These are phyloP conservation scores for Chironomus riparius DNA, from an alignment of 2,888 invertebrate genomes.

Conservation along the genomic window DNA sequence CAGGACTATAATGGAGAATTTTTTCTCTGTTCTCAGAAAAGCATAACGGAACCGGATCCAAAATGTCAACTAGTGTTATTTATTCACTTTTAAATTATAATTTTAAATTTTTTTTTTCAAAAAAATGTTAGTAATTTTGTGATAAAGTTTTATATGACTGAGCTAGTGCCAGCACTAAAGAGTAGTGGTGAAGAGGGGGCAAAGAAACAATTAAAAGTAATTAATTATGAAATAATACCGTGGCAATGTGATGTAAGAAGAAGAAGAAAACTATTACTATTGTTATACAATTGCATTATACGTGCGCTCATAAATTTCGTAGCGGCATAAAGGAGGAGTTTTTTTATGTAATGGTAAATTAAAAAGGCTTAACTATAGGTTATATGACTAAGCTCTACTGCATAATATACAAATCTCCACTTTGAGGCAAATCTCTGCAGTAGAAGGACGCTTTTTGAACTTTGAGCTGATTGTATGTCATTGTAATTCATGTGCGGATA, in stretches of 20 bases:
- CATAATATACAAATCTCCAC: too few relatives aligned
- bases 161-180: too few relatives aligned
- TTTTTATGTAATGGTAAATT: too few relatives aligned
- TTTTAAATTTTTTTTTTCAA: conserved; percentile 1
- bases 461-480: too few relatives aligned
- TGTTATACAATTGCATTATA: neutral
- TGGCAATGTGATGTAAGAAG: conserved; percentile 15
- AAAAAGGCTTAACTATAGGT: too few relatives aligned
- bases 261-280: conserved; percentile 5
- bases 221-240: conserved; percentile 23
- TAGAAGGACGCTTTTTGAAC: too few relatives aligned
- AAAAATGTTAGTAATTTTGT: neutral
- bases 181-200: neutral
- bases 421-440: too few relatives aligned
- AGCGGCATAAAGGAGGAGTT: too few relatives aligned
- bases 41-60: conserved; percentile 22
- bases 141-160: too few relatives aligned
- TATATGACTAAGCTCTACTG: too few relatives aligned
- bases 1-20: neutral
- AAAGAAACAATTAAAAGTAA: conserved; percentile 27
- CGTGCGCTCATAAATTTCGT: too few relatives aligned
- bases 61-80: conserved; percentile 27
- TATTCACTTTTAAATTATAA: conserved; percentile 26
- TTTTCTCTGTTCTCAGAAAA: neutral
- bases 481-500: too few relatives aligned